A percentile compares a stretch with the other conserved stretches of the same genome.
phyloP scores from a whole-genome alignment of 1,140 invertebrate genomes.

The Heliconius eleuchia region DNA sequence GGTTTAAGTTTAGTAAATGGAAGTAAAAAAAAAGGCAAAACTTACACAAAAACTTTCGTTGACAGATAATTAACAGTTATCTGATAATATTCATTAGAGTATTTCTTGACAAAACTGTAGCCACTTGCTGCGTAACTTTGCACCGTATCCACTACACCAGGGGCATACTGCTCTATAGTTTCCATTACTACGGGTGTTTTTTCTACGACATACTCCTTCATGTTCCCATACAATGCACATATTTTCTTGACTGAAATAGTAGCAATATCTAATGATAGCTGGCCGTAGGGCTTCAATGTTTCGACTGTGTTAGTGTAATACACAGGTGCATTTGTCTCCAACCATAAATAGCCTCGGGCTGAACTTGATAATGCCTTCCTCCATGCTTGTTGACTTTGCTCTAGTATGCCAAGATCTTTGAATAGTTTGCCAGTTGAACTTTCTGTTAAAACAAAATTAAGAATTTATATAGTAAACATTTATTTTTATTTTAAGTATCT shows the following conservation, averaged over 20 bases:
- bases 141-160: conserved; percentile 84
- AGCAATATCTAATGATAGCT: conserved; percentile 82
- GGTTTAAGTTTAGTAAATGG: conserved; percentile 3
- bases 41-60: conserved; percentile 90
- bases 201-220: conserved; percentile 79
- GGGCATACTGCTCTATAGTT: conserved; percentile 86
- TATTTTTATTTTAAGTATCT: too few relatives aligned
- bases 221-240: conserved; percentile 79
- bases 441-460: conserved; percentile 62
- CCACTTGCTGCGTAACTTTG: conserved; percentile 72
- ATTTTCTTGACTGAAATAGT: conserved; percentile 81
- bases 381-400: conserved; percentile 84
- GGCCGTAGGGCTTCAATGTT: conserved; percentile 82
- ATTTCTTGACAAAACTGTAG: conserved; percentile 69
- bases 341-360: conserved; percentile 83
- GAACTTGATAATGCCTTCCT: conserved; percentile 81
- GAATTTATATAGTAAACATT: too few relatives aligned
- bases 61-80: conserved; percentile 82
- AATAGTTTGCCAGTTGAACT: conserved; percentile 83
- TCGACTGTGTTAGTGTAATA: conserved; percentile 83
- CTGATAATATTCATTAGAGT: conserved; percentile 75
- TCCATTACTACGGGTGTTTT: conserved; percentile 84
- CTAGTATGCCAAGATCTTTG: conserved; percentile 83
- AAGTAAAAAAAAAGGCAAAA: conserved; percentile 49
- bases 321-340: conserved; percentile 85